Evolutionary conservation across 2,113 vertebrate species (phyloP), one percentile per base, ranked within the genome.

Genomic region (Puntigrus tetrazona): DNA sequence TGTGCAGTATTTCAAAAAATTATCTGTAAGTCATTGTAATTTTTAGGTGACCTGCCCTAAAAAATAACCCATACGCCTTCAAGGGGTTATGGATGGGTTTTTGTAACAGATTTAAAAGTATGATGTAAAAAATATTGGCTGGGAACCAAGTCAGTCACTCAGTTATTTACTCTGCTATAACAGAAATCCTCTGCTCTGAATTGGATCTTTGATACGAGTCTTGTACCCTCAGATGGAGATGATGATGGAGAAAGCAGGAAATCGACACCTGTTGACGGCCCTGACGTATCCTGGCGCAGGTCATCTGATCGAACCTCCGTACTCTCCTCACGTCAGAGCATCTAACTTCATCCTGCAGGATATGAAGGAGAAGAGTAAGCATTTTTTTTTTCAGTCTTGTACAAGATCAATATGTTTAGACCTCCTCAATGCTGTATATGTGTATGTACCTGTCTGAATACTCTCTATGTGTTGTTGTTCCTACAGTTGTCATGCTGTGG

Each of bases 251-350:
- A n/a, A n/a, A n/a, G n/a, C n/a, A n/a, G n/a, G n/a, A n/a, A n/a
- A n/a, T n/a, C n/a, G n/a, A n/a, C n/a, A n/a, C n/a, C n/a, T n/a
- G n/a, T n/a, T n/a, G n/a, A n/a, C n/a, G n/a, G n/a, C n/a, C n/a
- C n/a, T n/a, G n/a, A n/a, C n/a, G n/a, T n/a, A n/a, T n/a, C n/a
- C n/a, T n/a, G n/a, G n/a, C n/a, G n/a, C n/a, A n/a, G n/a, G n/a
- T n/a, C n/a, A n/a, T n/a, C n/a, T n/a, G n/a, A n/a, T n/a, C n/a
- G n/a, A n/a, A n/a, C n/a, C n/a, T n/a, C n/a, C n/a, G n/a, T n/a
- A n/a, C n/a, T 87, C 89, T 0, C 94, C 94, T 36, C 94, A 93
- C 86, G 83, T 90, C 85, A 88, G 91, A 67, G 84, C 88, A 2
- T 86, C 87, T 1, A 92, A 86, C 13, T 93, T 93, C 34, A 75